These are phyloP conservation scores for Gymnogyps californianus DNA, from an alignment of 2,113 vertebrate species.

Conservation along the genomic window DNA sequence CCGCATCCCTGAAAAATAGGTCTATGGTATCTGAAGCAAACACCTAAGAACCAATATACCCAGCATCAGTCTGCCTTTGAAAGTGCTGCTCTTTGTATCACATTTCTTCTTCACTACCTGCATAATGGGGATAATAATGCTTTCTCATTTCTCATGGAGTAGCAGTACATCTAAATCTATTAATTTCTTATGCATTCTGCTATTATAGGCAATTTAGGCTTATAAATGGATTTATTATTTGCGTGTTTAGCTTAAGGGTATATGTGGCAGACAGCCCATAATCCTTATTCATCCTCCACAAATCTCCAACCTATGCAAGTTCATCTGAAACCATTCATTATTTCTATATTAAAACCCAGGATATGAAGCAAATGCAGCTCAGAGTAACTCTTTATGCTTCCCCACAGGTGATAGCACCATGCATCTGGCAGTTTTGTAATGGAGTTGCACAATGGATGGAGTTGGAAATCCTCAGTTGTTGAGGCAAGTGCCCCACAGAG, in stretches of 20 bases:
- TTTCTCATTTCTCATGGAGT: neutral
- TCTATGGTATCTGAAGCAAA: neutral
- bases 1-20: neutral
- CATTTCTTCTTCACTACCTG: neutral
- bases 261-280: neutral
- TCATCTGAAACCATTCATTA: neutral
- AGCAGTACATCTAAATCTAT: neutral
- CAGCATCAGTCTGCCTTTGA: neutral
- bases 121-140: neutral
- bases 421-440: neutral
- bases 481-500: neutral
- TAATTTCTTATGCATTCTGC: neutral
- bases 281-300: conserved; percentile 1
- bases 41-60: rapidly evolving
- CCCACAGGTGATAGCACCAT: neutral
- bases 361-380: neutral
- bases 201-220: neutral
- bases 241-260: neutral
- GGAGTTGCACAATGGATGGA: neutral
- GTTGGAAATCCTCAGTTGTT: neutral
- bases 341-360: neutral
- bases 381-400: neutral
- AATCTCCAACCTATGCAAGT: neutral
- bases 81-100: neutral
- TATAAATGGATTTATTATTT: neutral